A percentile compares a stretch with the other conserved stretches of the same genome.
phyloP scores from a whole-genome alignment of 1,140 invertebrate species.

The Arctopsyche grandis region DNA sequence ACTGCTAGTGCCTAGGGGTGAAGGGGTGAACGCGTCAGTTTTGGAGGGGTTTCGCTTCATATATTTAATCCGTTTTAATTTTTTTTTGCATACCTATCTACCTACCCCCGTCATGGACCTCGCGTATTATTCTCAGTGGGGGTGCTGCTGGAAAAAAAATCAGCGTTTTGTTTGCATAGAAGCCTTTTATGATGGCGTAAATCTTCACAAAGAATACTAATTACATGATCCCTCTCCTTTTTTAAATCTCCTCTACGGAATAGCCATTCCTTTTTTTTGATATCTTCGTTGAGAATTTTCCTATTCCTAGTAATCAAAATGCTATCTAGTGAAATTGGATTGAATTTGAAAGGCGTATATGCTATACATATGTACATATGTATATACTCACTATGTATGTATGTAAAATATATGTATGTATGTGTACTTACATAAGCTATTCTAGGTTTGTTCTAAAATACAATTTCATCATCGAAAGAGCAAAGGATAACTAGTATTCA shows the following conservation, averaged over 20 bases:
- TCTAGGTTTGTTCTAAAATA: too few species aligned
- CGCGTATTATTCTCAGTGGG: not conserved
- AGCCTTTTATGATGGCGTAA: conserved; percentile 47
- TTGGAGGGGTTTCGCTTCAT: conserved; percentile 27
- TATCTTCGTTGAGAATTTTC: not conserved
- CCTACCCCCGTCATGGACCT: not conserved
- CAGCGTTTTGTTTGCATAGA: conserved; percentile 49
- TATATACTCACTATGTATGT: too few species aligned
- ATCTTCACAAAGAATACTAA: conserved; percentile 52
- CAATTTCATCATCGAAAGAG: too few species aligned
- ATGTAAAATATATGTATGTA: too few species aligned
- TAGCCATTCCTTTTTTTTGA: not conserved
- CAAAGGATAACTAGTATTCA: not conserved
- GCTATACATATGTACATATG: too few species aligned
- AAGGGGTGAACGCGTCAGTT: conserved; percentile 38
- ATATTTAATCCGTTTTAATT: conserved; percentile 52
- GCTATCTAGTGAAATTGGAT: too few species aligned
- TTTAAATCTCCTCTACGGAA: not conserved
- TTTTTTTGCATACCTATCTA: conserved; percentile 42
- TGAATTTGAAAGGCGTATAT: too few species aligned
- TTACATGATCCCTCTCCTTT: conserved; percentile 39
- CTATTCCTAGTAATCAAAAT: too few species aligned
- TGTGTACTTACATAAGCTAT: too few species aligned
- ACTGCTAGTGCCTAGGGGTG: conserved; percentile 33
- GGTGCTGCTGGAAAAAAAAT: conserved; percentile 32